Evolutionary conservation across 2,113 vertebrate species (phyloP).

Genomic region (Talpa occidentalis): DNA sequence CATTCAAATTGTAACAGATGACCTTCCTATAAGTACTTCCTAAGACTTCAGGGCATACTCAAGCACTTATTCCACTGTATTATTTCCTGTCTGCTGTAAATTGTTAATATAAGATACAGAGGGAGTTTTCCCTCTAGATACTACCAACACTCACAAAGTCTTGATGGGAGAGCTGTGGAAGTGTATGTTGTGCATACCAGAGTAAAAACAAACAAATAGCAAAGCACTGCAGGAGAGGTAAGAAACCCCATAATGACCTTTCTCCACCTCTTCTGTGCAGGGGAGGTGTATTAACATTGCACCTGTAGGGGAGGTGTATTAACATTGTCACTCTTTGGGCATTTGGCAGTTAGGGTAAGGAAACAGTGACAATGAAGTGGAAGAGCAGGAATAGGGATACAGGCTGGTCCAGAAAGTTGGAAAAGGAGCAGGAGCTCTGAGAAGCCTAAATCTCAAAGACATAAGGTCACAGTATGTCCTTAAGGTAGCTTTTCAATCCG

Average conservation of each 20-base stretch:
- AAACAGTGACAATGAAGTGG: neutral
- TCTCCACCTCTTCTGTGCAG: neutral
- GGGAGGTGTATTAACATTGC: neutral
- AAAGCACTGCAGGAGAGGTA: neutral
- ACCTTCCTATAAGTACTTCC: neutral
- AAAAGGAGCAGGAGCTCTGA: neutral
- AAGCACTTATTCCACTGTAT: neutral
- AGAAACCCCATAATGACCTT: neutral
- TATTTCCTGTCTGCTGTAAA: neutral
- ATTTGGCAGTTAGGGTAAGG: neutral
- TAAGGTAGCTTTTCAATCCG: neutral
- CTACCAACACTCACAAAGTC: neutral
- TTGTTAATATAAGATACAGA: neutral
- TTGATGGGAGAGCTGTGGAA: neutral
- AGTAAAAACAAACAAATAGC: neutral
- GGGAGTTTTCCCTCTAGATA: neutral
- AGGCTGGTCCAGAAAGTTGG: neutral
- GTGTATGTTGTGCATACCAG: fast-evolving
- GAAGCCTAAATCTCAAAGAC: neutral
- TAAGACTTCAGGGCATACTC: neutral
- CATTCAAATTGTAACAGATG: no score
- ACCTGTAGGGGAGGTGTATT: neutral
- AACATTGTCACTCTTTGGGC: neutral
- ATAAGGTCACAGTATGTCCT: neutral
- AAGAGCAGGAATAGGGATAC: neutral